A percentile compares a stretch with the other conserved stretches of the same genome.
phyloP scores from a whole-genome alignment of 2,888 invertebrate genomes.

The Tiliacea citrago region DNA sequence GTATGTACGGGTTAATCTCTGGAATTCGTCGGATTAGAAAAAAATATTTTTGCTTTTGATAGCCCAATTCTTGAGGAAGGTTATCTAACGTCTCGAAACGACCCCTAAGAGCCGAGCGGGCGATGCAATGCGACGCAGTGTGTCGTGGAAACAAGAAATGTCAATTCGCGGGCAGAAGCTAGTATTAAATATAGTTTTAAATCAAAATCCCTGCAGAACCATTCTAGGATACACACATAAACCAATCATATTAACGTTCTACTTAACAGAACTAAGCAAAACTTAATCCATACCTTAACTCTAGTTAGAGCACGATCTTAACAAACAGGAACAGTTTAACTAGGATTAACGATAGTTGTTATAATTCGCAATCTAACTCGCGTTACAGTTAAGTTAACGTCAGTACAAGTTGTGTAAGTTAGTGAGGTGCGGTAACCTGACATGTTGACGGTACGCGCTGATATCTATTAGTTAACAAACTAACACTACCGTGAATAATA shows the following conservation, averaged over 20 bases:
- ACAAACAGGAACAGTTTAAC: constrained; percentile 48
- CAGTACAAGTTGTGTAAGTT: constrained; percentile 48
- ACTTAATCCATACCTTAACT: constrained; percentile 33
- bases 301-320: constrained; percentile 39
- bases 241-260: background rate
- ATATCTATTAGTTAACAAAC: background rate
- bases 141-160: too few relatives aligned
- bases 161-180: too few relatives aligned
- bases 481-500: too few relatives aligned
- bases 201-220: background rate
- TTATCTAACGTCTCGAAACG: too few relatives aligned
- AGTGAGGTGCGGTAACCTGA: constrained; percentile 15
- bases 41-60: too few relatives aligned
- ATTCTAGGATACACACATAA: background rate
- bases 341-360: constrained; percentile 52
- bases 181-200: background rate
- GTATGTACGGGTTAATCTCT: too few relatives aligned
- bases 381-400: constrained; percentile 46
- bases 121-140: too few relatives aligned
- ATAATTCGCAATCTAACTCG: constrained; percentile 49
- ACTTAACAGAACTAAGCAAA: constrained; percentile 25
- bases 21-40: too few relatives aligned
- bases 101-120: too few relatives aligned
- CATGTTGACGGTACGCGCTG: constrained; percentile 1
- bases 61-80: too few relatives aligned